Base-by-base conservation (phyloP, 2,797 vertebrate species). In the Pangasius krempfi region DNA sequence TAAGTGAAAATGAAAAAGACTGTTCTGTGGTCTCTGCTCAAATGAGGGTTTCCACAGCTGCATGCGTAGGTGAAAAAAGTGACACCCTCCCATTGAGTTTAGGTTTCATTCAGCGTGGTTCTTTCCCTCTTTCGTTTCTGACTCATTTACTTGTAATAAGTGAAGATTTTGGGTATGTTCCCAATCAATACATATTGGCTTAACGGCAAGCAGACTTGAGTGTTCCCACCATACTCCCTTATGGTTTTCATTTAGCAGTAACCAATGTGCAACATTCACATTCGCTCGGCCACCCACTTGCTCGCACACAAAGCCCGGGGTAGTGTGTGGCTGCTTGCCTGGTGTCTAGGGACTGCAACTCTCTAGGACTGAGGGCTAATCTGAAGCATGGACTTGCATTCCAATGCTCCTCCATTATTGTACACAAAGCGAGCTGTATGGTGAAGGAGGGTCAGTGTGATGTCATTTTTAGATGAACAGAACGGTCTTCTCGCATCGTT, bases 301-400 rank as follows among this genome's bases (percentile, higher is more conserved):
- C 72, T 84, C 9, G 18, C 50, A 40, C 79, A 89, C 84, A 66
- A 64, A 86, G 75, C n/a, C 66, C 44, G 54, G 87, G 70, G 52
- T 87, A 40, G 84, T 72, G 82, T 8, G 44, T 78, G 64, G 86
- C 82, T 66, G 80, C 73, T 68, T 84, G 82, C 82, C 62, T 82
- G 33, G 62, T 78, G 68, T 87, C 86, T 91, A 64, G 86, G 72
- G 90, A 91, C 88, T 91, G 62, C 86, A 56, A 85, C 79, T 81
- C 72, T 37, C 78, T 64, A 66, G 88, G 85, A 88, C 87, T 66
- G 47, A 88, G 86, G 60, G 62, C 86, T 89, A 87, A 89, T 84
- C 88, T 54, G 80, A 88, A 73, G 87, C 20, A 68, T 89, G 89
- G 90, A 56, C 88, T 64, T 75, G 85, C 84, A 90, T 90, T 62